phyloP scores from a whole-genome alignment of 2,797 vertebrate genomes.

The Alosa sapidissima region DNA sequence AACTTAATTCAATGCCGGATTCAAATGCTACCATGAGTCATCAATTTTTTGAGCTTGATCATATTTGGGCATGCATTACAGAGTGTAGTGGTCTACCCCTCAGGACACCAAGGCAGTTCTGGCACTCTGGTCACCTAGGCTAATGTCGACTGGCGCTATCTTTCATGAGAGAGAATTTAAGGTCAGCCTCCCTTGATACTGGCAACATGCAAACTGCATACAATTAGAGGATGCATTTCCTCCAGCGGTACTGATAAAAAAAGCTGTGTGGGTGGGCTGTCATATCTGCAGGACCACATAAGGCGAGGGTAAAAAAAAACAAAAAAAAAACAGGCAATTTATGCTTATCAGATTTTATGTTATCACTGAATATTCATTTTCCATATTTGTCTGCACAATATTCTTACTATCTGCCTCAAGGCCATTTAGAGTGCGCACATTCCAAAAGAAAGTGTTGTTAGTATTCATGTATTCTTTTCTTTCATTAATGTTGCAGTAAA shows the following conservation, averaged over 20 bases:
- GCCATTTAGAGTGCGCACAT: constrained; percentile 68
- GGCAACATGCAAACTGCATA: constrained; percentile 22
- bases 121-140: not conserved
- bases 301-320: constrained; percentile 3
- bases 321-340: constrained; percentile 58
- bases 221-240: constrained; percentile 2
- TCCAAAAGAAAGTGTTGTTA: constrained; percentile 74
- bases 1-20: not conserved
- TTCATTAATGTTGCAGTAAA: constrained; percentile 77
- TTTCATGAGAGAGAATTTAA: not conserved
- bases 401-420: constrained; percentile 65
- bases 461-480: constrained; percentile 75
- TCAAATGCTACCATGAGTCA: not conserved
- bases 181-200: constrained; percentile 6
- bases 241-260: not conserved
- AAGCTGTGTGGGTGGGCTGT: constrained; percentile 40
- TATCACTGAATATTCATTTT: constrained; percentile 69
- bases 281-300: constrained; percentile 51
- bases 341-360: constrained; percentile 61
- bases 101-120: not conserved
- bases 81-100: not conserved
- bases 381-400: constrained; percentile 69
- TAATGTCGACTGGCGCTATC: not conserved
- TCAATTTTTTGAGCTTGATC: not conserved
- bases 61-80: not conserved